phyloP scores from a whole-genome alignment of 2,113 vertebrate genomes.

The Fukomys damarensis region DNA sequence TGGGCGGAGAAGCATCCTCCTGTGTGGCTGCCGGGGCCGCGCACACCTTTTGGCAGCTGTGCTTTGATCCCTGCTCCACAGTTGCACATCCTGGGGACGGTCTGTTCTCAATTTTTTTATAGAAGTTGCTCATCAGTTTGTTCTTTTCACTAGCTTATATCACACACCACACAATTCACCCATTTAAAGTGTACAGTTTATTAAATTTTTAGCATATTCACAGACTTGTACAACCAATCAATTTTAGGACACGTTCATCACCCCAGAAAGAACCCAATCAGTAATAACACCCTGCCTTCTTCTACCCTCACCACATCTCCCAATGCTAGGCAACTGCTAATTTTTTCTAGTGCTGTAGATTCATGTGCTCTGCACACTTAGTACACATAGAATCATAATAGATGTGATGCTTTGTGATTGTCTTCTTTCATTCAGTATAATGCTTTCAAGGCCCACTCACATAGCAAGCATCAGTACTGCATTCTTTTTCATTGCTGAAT shows the following conservation, averaged over 20 bases:
- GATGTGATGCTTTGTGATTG: background rate
- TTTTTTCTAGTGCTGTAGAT: background rate
- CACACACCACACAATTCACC: background rate
- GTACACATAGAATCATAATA: background rate
- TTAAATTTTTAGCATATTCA: background rate
- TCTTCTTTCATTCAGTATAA: too few relatives aligned
- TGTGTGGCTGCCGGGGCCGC: background rate
- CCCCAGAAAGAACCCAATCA: background rate
- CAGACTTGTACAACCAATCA: background rate
- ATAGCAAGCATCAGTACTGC: too few relatives aligned
- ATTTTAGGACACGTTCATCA: too few relatives aligned
- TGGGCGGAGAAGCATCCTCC: background rate
- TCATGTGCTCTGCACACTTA: background rate
- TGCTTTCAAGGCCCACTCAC: too few relatives aligned
- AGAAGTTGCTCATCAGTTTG: background rate
- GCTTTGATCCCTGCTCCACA: background rate
- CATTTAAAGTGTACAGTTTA: background rate
- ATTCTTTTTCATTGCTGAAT: too few relatives aligned
- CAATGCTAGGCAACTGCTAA: background rate
- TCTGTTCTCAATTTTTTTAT: background rate
- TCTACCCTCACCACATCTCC: background rate
- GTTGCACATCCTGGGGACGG: background rate
- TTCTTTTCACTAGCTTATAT: background rate
- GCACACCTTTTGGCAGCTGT: background rate
- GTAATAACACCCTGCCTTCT: background rate